Conservation (phyloP, 2,888 invertebrate species). For the Leucophenga maculata region DNA sequence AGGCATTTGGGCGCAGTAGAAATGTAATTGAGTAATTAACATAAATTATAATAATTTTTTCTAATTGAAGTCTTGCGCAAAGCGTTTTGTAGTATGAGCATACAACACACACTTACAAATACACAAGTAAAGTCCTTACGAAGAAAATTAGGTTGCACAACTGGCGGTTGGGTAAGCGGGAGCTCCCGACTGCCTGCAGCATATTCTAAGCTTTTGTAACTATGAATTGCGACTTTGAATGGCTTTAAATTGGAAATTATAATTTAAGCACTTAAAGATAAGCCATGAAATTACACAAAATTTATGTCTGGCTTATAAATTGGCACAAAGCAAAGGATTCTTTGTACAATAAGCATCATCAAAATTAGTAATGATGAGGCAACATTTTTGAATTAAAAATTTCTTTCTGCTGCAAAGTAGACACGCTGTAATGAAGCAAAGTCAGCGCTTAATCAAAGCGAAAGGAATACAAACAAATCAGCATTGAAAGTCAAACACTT, state of each 20-base stretch:
- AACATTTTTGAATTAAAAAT: too few relatives aligned
- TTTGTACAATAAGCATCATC: too few relatives aligned
- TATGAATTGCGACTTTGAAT: not conserved
- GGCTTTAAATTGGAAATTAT: not conserved
- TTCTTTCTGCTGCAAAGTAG: too few relatives aligned
- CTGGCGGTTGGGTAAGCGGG: not conserved
- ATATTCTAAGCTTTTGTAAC: constrained; percentile 1
- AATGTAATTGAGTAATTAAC: constrained; percentile 70
- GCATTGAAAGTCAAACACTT: too few relatives aligned
- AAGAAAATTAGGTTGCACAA: not conserved
- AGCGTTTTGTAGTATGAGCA: not conserved
- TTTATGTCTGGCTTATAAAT: constrained; percentile 1
- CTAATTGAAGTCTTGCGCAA: constrained; percentile 11
- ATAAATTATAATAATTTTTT: constrained; percentile 61
- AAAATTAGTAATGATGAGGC: too few relatives aligned
- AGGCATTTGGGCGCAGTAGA: constrained; percentile 40
- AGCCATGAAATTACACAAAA: not conserved
- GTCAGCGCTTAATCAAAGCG: not conserved
- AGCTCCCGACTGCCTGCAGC: not conserved
- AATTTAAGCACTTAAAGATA: constrained; percentile 10
- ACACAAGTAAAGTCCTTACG: too few relatives aligned
- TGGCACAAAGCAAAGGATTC: not conserved
- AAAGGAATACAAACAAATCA: not conserved
- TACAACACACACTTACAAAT: too few relatives aligned
- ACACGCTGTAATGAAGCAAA: not conserved